phyloP scores from a whole-genome alignment of 2,888 invertebrate genomes.

The Limnephilus rhombicus region DNA sequence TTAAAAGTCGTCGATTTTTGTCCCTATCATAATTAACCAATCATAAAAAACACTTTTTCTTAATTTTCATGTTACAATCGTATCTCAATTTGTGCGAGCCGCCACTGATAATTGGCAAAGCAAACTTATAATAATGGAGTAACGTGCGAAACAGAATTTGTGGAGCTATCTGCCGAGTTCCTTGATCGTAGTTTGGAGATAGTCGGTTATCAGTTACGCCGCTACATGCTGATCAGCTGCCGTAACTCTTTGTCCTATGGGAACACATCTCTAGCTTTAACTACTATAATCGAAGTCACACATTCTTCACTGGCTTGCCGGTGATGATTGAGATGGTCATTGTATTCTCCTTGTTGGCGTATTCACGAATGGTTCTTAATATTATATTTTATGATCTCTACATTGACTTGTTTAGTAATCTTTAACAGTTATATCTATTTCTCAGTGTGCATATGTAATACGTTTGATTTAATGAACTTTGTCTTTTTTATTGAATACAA shows the following conservation, averaged over 20 bases:
- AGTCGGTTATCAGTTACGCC: neutral
- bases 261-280: neutral
- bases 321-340: neutral
- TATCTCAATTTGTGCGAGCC: neutral
- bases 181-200: constrained; percentile 39
- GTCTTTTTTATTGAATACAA: too few species aligned
- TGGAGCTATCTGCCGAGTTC: constrained; percentile 5
- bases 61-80: neutral
- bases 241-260: constrained; percentile 11
- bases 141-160: constrained; percentile 47
- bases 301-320: neutral
- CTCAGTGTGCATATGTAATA: too few species aligned
- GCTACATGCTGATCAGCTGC: neutral
- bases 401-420: too few species aligned
- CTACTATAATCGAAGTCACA: neutral
- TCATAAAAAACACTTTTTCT: neutral
- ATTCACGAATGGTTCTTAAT: neutral
- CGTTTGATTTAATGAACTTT: too few species aligned
- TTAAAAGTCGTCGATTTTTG: too few species aligned
- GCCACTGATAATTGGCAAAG: constrained; percentile 15
- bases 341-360: neutral
- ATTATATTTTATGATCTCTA: neutral
- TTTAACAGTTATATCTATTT: too few species aligned
- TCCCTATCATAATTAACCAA: too few species aligned
- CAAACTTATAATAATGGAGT: constrained; percentile 1